Evolutionary conservation across 2,888 invertebrate species (phyloP).

Genomic region (Macroteleia sp.): DNA sequence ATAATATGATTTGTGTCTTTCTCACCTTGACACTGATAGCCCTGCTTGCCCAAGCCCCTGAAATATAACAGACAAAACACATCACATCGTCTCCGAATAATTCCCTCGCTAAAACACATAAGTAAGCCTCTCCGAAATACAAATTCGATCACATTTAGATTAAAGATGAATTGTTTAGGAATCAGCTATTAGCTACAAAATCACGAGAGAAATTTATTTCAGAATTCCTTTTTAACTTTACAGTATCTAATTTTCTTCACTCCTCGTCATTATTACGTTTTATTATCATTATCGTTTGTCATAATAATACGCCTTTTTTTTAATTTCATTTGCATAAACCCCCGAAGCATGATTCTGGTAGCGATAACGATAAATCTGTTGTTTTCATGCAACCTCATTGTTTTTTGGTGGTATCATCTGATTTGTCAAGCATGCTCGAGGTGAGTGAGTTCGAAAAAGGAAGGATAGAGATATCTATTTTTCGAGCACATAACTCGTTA

Average conservation of each 20-base stretch:
- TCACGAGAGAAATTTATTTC: neutral
- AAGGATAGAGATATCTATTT: neutral
- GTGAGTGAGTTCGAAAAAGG: constrained; percentile 14
- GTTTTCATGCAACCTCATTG: constrained; percentile 32
- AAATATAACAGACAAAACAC: constrained; percentile 85
- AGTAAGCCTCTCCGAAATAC: constrained; percentile 72
- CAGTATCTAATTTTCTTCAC: neutral
- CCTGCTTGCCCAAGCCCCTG: constrained; percentile 98
- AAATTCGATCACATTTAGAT: constrained; percentile 79
- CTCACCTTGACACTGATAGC: constrained; percentile 98
- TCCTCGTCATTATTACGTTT: neutral
- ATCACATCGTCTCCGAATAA: constrained; percentile 81
- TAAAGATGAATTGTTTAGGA: constrained; percentile 42
- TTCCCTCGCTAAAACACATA: constrained; percentile 79
- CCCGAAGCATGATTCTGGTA: constrained; percentile 49
- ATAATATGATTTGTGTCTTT: constrained; percentile 84
- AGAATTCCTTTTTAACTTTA: too few species aligned
- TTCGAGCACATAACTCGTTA: neutral
- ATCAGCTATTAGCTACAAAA: constrained; percentile 21
- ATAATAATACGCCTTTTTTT: neutral
- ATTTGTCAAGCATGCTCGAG: constrained; percentile 29
- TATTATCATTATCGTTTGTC: neutral
- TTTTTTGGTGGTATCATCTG: constrained; percentile 5
- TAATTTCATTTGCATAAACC: constrained; percentile 13
- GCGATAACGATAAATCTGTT: constrained; percentile 11